Conservation (phyloP, 1,140 invertebrate species). For the Hyphantria cunea region DNA sequence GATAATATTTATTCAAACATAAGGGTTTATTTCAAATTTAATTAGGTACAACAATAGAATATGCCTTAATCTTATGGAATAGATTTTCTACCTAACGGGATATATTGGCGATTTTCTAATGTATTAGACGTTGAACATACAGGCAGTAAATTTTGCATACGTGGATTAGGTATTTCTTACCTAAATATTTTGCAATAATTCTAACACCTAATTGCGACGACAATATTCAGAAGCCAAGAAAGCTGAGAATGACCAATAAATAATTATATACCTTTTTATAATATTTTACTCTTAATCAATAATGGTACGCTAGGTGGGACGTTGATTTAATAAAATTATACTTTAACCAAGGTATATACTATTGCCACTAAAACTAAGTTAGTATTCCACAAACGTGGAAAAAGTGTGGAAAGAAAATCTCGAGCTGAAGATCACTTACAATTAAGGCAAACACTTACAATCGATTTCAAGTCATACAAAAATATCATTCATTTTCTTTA, state of each 20-base stretch:
- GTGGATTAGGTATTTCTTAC: too few relatives aligned
- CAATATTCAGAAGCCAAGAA: constrained; percentile 27
- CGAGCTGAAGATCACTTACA: constrained; percentile 35
- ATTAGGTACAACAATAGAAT: constrained; percentile 45
- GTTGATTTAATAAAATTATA: constrained; percentile 44
- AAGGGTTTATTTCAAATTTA: constrained; percentile 32
- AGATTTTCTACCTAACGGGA: constrained; percentile 48
- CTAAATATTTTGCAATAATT: constrained; percentile 11
- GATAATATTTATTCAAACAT: constrained; percentile 24
- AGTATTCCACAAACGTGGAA: constrained; percentile 6
- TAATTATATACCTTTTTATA: constrained; percentile 35
- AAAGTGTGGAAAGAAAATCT: constrained; percentile 2
- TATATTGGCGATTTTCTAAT: constrained; percentile 48
- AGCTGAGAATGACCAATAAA: constrained; percentile 26
- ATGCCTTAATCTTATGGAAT: constrained; percentile 44
- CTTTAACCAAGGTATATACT: constrained; percentile 38
- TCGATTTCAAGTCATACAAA: constrained; percentile 72
- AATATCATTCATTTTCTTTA: constrained; percentile 77
- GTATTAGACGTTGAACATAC: constrained; percentile 46
- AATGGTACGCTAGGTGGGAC: constrained; percentile 76
- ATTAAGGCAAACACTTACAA: constrained; percentile 58
- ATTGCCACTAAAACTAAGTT: constrained; percentile 27
- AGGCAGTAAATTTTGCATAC: constrained; percentile 10
- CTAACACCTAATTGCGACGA: constrained; percentile 44
- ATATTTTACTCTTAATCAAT: constrained; percentile 64